Evolutionary conservation across 2,888 invertebrate species (phyloP).

Genomic region (Micoletzkya japonica): DNA sequence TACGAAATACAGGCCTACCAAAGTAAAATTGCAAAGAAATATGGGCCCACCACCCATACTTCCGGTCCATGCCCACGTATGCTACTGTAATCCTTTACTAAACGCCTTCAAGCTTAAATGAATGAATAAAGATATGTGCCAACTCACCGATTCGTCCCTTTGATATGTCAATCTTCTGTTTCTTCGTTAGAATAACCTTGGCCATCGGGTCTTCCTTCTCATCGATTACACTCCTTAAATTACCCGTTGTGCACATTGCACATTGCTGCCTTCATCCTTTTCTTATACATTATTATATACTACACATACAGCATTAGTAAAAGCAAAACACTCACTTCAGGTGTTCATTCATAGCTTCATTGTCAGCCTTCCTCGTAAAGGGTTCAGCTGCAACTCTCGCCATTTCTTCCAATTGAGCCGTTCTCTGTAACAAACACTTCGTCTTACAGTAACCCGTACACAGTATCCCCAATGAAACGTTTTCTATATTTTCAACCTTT

Average conservation of each 20-base stretch:
- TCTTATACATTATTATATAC: not conserved
- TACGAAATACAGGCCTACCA: too few species aligned
- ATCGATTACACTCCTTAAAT: conserved; percentile 71
- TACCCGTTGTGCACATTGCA: not conserved
- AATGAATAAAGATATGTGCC: not conserved
- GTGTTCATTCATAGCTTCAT: conserved; percentile 81
- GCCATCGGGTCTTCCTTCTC: conserved; percentile 92
- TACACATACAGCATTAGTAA: not conserved
- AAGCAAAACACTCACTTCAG: conserved; percentile 67
- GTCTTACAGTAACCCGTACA: too few species aligned
- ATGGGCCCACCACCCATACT: too few species aligned
- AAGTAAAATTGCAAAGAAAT: too few species aligned
- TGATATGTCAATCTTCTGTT: conserved; percentile 69
- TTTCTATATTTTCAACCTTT: too few species aligned
- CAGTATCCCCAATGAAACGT: too few species aligned
- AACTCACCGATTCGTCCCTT: conserved; percentile 64
- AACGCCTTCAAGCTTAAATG: too few species aligned
- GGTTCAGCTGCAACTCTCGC: conserved; percentile 86
- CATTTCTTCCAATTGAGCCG: conserved; percentile 75
- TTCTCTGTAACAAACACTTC: conserved; percentile 68
- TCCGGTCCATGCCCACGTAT: too few species aligned
- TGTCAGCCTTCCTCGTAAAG: conserved; percentile 84
- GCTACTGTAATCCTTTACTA: too few species aligned
- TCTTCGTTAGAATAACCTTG: conserved; percentile 73
- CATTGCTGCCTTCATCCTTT: not conserved